phyloP scores from a whole-genome alignment of 1,140 invertebrate species.

The Drosophila subpulchrella region DNA sequence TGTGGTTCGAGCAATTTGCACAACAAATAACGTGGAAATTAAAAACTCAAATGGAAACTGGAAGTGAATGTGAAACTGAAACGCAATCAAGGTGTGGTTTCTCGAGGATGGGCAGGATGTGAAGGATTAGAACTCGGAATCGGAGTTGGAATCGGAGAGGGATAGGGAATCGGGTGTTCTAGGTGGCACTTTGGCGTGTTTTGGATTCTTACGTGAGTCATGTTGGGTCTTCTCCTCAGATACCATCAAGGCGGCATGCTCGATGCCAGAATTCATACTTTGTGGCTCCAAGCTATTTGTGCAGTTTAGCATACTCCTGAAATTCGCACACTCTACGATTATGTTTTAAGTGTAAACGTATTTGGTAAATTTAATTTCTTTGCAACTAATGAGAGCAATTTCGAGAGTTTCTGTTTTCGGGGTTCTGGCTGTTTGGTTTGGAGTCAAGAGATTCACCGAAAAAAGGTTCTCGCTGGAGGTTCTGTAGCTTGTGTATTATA shows the following conservation, averaged over 20 bases:
- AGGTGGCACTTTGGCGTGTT: slow-evolving; percentile 35
- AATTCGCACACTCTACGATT: slow-evolving; percentile 87
- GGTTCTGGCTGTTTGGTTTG: slow-evolving; percentile 6
- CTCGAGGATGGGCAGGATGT: neutral
- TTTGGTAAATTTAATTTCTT: slow-evolving; percentile 81
- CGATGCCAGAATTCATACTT: slow-evolving; percentile 88
- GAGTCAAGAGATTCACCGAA: slow-evolving; percentile 1
- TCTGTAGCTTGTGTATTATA: slow-evolving; percentile 2
- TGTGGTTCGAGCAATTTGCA: slow-evolving; percentile 72
- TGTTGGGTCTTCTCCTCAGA: slow-evolving; percentile 91
- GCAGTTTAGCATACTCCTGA: slow-evolving; percentile 93
- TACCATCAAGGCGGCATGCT: slow-evolving; percentile 91
- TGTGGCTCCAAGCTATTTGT: slow-evolving; percentile 92
- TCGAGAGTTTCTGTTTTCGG: slow-evolving; percentile 35
- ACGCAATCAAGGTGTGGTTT: slow-evolving; percentile 22
- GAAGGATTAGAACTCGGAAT: neutral
- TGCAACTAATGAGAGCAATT: slow-evolving; percentile 62
- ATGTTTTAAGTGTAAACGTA: slow-evolving; percentile 85
- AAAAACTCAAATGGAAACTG: slow-evolving; percentile 44
- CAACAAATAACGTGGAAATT: slow-evolving; percentile 74
- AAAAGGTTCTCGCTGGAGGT: neutral
- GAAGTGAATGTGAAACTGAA: slow-evolving; percentile 21
- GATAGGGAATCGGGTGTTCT: slow-evolving; percentile 13
- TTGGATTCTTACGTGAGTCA: slow-evolving; percentile 90
- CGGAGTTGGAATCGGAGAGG: neutral